These are phyloP conservation scores for Sphinx pinastri DNA, from an alignment of 2,888 invertebrate species.

Conservation along the genomic window DNA sequence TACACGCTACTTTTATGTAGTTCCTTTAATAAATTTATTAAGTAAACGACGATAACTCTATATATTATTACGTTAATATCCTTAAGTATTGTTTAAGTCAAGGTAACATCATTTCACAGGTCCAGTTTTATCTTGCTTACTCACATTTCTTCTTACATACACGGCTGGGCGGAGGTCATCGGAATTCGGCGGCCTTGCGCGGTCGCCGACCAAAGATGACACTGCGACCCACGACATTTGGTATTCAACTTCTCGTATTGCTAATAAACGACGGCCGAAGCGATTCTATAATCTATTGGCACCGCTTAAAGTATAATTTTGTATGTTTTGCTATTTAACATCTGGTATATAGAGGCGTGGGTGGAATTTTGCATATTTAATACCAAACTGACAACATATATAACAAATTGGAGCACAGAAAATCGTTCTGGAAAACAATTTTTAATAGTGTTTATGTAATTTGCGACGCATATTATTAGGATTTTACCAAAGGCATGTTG, in stretches of 20 bases:
- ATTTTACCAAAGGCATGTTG: neutral
- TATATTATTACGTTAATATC: constrained; percentile 32
- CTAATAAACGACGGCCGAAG: constrained; percentile 37
- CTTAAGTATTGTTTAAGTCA: constrained; percentile 26
- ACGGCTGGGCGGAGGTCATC: constrained; percentile 72
- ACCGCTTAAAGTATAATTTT: constrained; percentile 42
- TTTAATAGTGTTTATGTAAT: constrained; percentile 29
- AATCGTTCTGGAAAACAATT: constrained; percentile 28
- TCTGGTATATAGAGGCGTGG: constrained; percentile 40
- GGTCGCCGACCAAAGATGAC: constrained; percentile 77
- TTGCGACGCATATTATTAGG: constrained; percentile 25
- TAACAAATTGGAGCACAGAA: constrained; percentile 46
- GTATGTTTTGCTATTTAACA: constrained; percentile 30
- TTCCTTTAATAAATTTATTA: constrained; percentile 24
- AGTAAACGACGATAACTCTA: constrained; percentile 40
- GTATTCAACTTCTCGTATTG: constrained; percentile 48
- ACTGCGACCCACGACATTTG: constrained; percentile 69
- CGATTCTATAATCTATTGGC: constrained; percentile 40
- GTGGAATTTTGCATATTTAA: constrained; percentile 41
- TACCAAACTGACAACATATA: constrained; percentile 38
- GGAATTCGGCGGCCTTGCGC: constrained; percentile 77
- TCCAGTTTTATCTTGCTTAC: constrained; percentile 42
- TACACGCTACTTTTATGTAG: constrained; percentile 12
- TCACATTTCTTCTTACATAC: constrained; percentile 52
- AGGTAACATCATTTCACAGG: constrained; percentile 25